Percentiles rank a stretch among this genome's conserved stretches.
Evolutionary conservation across 1,140 invertebrate genomes (phyloP).

Genomic region (Oreohelix idahoensis): DNA sequence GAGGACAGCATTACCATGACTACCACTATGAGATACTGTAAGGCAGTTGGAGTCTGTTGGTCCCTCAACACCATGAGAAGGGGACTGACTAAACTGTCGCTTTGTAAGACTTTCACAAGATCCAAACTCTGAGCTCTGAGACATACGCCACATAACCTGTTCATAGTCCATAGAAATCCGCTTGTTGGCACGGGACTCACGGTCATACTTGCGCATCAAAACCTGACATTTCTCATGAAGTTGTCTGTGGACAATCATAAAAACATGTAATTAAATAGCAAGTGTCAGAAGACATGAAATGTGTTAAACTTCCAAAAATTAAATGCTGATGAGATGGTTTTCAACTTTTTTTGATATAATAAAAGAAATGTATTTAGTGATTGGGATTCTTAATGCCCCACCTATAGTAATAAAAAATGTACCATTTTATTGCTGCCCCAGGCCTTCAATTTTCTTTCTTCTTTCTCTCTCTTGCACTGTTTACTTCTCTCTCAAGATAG

Average conservation of each 20-base stretch:
- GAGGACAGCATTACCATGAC: neutral
- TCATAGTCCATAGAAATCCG: slow-evolving; percentile 86
- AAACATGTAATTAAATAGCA: neutral
- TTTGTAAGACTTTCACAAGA: slow-evolving; percentile 55
- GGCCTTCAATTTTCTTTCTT: no score
- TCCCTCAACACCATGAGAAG: slow-evolving; percentile 36
- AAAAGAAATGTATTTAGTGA: no score
- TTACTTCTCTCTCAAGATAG: no score
- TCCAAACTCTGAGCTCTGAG: slow-evolving; percentile 61
- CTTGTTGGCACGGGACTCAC: slow-evolving; percentile 83
- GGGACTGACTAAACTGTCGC: slow-evolving; percentile 50
- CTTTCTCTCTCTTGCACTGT: no score
- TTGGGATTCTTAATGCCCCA: no score
- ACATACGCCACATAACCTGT: slow-evolving; percentile 87
- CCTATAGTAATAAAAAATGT: no score
- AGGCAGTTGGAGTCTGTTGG: slow-evolving; percentile 17
- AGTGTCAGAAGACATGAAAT: no score
- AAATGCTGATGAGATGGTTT: no score
- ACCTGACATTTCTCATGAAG: slow-evolving; percentile 69
- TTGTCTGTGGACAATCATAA: slow-evolving; percentile 57
- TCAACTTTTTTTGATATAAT: no score
- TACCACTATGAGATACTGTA: neutral
- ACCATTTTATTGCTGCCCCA: no score
- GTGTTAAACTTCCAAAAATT: no score
- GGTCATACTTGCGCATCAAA: slow-evolving; percentile 68